A percentile compares a stretch with the other conserved stretches of the same genome.
phyloP scores from a whole-genome alignment of 2,113 vertebrate genomes.

The Peromyscus leucopus region DNA sequence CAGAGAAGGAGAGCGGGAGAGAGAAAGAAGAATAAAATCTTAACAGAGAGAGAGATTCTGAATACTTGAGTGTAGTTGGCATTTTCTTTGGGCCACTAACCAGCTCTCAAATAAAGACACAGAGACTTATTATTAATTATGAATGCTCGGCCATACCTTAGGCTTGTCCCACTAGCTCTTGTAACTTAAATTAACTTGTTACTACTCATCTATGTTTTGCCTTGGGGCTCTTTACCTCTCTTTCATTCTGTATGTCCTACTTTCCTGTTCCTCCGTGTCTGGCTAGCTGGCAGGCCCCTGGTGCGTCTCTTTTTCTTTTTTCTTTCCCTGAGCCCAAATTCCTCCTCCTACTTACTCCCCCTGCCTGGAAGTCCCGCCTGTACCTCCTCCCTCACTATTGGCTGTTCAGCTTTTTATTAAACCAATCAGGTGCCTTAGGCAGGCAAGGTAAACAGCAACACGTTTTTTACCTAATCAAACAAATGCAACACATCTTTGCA shows the following conservation, averaged over 20 bases:
- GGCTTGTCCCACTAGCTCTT: background rate
- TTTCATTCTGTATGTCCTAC: background rate
- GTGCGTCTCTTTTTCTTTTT: background rate
- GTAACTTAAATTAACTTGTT: background rate
- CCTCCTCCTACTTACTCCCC: background rate
- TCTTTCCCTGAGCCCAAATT: background rate
- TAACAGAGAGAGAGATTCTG: background rate
- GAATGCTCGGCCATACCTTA: background rate
- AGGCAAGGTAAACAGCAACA: background rate
- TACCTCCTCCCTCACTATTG: background rate
- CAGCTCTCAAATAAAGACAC: background rate
- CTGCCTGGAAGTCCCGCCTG: background rate
- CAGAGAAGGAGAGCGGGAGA: background rate
- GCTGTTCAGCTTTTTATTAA: background rate
- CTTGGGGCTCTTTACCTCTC: background rate
- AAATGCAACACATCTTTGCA: background rate
- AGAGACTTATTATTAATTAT: background rate
- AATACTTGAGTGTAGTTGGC: background rate
- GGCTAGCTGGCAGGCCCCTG: background rate
- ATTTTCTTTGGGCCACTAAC: background rate
- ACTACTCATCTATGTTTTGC: background rate
- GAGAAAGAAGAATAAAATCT: background rate
- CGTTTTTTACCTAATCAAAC: background rate
- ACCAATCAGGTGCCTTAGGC: background rate
- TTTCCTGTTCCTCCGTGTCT: background rate